Base-by-base conservation (phyloP, 1,140 invertebrate species). In the Andrena cerasifolii region DNA sequence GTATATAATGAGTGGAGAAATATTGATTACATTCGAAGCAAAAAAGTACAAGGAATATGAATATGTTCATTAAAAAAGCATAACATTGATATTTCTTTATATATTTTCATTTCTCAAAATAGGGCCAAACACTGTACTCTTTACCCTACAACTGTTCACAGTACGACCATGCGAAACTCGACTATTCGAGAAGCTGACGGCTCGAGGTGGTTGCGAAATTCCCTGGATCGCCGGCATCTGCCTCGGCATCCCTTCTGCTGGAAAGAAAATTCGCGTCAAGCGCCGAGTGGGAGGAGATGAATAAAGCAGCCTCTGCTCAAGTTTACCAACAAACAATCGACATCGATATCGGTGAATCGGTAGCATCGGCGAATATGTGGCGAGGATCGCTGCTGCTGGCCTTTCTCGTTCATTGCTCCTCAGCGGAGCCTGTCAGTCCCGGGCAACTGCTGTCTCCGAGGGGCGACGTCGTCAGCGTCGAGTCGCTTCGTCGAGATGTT, bases 401-500 rank as follows among this genome's bases (percentile, higher is more conserved):
- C 24, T 58, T 86, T 66, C 21, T 88, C 31, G 51, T 67, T 16
- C 58, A 21, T 7, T 59, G 40, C 14, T 71, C 58, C 14, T 43
- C 72, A 54, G 82, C 86, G 6, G 62, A 43, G 8, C 81, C 87
- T 10, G 62, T 82, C 0, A 28, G 24, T 36, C 83, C 80, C 66
- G 70, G 82, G n/a, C 36, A 40, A 5, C 62, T n/a, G 73, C 24
- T 62, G 58, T 4, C 61, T 73, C 47, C 70, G 26, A 24, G 24
- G 12, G 80, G 58, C 24, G 84, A 83, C 68, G 80, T 78, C 26
- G 61, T 45, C 7, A 59, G 78, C 26, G 80, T 86, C 26, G 85
- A 82, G 10, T 88, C 87, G 18, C 24, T 85, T 14, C 82, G 82
- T 12, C 84, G 86, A 0, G 85, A 88, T 53, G 82, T 89, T 12